These are phyloP conservation scores for Mythimna vitellina DNA, from an alignment of 2,888 invertebrate species.

Conservation along the genomic window DNA sequence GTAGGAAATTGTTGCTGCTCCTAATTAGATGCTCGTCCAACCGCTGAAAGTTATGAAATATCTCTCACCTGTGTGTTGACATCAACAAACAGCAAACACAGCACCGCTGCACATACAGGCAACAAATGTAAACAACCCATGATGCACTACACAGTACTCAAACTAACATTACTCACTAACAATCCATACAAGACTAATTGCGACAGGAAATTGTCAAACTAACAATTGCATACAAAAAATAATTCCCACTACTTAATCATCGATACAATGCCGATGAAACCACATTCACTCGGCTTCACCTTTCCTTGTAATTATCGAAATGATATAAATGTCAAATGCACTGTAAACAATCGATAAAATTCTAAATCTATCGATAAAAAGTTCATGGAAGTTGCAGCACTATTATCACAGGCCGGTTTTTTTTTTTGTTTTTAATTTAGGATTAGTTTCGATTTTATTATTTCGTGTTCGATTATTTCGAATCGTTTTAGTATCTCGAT, in stretches of 20 bases:
- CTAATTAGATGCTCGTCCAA: slow-evolving; percentile 7
- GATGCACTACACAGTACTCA: slow-evolving; percentile 65
- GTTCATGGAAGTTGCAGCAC: slow-evolving; percentile 25
- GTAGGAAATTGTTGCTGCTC: neutral
- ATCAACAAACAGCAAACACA: slow-evolving; percentile 69
- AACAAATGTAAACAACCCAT: slow-evolving; percentile 76
- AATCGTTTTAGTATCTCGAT: slow-evolving; percentile 60
- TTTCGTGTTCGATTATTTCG: slow-evolving; percentile 65
- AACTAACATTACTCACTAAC: slow-evolving; percentile 66
- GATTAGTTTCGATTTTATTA: slow-evolving; percentile 50
- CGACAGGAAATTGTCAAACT: slow-evolving; percentile 48
- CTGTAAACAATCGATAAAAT: slow-evolving; percentile 46
- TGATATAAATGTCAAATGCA: slow-evolving; percentile 54
- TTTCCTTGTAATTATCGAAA: slow-evolving; percentile 57
- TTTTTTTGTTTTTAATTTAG: slow-evolving; percentile 4
- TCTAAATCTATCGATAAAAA: slow-evolving; percentile 23
- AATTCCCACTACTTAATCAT: slow-evolving; percentile 59
- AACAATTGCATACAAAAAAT: slow-evolving; percentile 57
- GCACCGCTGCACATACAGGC: slow-evolving; percentile 73
- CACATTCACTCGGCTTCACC: slow-evolving; percentile 63
- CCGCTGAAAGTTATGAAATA: slow-evolving; percentile 32
- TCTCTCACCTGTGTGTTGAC: slow-evolving; percentile 75
- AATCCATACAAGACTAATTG: slow-evolving; percentile 51
- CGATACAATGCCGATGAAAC: slow-evolving; percentile 58
- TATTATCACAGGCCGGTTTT: slow-evolving; percentile 33